These are phyloP conservation scores for Ametastegia equiseti DNA, from an alignment of 2,888 invertebrate species.

Conservation along the genomic window DNA sequence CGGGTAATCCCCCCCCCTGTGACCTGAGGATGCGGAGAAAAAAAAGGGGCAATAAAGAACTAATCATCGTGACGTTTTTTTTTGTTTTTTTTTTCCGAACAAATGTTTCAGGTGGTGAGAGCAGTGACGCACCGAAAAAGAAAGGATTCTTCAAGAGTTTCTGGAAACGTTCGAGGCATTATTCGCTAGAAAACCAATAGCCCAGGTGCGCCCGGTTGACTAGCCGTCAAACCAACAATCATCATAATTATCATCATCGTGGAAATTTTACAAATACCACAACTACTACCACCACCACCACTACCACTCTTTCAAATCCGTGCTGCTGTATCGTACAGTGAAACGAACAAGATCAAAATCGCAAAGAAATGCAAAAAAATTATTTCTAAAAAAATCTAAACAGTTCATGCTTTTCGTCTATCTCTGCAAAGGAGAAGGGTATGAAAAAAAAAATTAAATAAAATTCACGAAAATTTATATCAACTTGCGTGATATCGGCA, in stretches of 20 bases:
- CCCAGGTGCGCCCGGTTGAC: slow-evolving; percentile 74
- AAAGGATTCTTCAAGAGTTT: slow-evolving; percentile 93
- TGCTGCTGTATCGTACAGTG: slow-evolving; percentile 74
- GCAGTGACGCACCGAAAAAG: slow-evolving; percentile 85
- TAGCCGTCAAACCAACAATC: slow-evolving; percentile 58
- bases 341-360: slow-evolving; percentile 25
- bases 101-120: slow-evolving; percentile 81
- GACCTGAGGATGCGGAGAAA: neutral
- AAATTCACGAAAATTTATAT: no score
- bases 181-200: slow-evolving; percentile 92
- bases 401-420: no score
- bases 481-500: no score
- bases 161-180: slow-evolving; percentile 92
- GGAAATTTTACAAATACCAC: slow-evolving; percentile 57
- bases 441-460: no score
- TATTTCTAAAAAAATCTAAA: neutral
- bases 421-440: no score
- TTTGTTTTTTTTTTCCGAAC: neutral
- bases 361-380: neutral
- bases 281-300: slow-evolving; percentile 61
- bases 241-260: slow-evolving; percentile 41
- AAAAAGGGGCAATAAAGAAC: no score
- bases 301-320: slow-evolving; percentile 66
- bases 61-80: neutral
- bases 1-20: neutral